Evolutionary conservation across 2,113 vertebrate species (phyloP), one percentile per base, ranked within the genome.

Genomic region (Myotis davidii): DNA sequence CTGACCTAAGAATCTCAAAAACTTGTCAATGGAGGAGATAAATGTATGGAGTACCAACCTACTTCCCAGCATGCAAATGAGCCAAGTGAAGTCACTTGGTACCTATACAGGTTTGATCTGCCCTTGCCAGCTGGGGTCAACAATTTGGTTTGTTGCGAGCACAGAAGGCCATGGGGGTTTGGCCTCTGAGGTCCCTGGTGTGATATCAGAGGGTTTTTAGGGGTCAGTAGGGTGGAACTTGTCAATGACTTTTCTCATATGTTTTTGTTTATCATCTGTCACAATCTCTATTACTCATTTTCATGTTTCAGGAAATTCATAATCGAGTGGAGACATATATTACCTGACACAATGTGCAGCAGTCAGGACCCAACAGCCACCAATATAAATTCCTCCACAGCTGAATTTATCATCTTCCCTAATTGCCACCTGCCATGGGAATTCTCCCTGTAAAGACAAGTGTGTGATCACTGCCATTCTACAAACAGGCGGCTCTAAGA

Each of bases 271-370:
- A 52, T 25, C 14, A n/a, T 42, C 56, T 42, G 52, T 81, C 85
- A 72, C 12, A 34, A 37, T 27, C 56, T 84, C 56, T 88, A 16
- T 59, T 32, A 70, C 23, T 61, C n/a, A 45, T 77, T 61, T 88
- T 73, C 70, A 67, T 50, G 52, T 65, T 94, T 96, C 29, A 87
- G 45, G 54, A 94, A 88, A 73, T 65, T 45, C 50, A 69, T 9
- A 70, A 56, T 88, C 48, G 54, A 65, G 29, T 12, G 42, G 45
- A 94, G 42, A 74, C 9, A 48, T 91, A 97, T 32, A 77, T 93
- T 97, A 99, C 99, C 99, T 99, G 98, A 99, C 99, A 76, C 99
- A 99, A 90, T 99, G 99, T 82, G 99, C 99, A 32, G 99, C 99
- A 1, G 99, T 99, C 97, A 99, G 29, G 32, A 99, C 85, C 99